Conservation (phyloP, 2,888 invertebrate species). For the Netelia fuscicornis region DNA sequence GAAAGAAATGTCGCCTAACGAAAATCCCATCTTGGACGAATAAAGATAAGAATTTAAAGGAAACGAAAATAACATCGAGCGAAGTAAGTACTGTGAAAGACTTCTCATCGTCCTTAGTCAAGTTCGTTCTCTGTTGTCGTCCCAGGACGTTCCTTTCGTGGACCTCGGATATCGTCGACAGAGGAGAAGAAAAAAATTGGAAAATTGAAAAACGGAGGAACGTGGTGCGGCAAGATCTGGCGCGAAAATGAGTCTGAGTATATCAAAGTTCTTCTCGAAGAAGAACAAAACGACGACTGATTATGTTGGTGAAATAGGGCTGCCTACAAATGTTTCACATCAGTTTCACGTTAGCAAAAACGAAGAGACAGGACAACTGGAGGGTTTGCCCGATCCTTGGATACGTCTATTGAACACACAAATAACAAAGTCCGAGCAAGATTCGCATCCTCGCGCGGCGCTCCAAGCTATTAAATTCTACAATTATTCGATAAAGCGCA, state of each 20-base stretch:
- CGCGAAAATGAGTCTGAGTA: slow-evolving; percentile 81
- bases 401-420: slow-evolving; percentile 91
- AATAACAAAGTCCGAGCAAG: slow-evolving; percentile 94
- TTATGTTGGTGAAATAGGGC: slow-evolving; percentile 90
- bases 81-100: neutral
- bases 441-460: slow-evolving; percentile 95
- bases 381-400: slow-evolving; percentile 95
- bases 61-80: neutral
- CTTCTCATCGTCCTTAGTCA: neutral
- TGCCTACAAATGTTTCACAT: slow-evolving; percentile 94
- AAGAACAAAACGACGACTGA: slow-evolving; percentile 78
- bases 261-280: slow-evolving; percentile 83
- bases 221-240: slow-evolving; percentile 41
- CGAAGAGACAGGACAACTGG: slow-evolving; percentile 92
- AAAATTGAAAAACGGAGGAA: slow-evolving; percentile 47
- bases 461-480: slow-evolving; percentile 96
- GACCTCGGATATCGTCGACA: neutral
- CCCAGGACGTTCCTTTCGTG: neutral
- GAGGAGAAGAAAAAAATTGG: neutral
- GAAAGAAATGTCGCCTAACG: slow-evolving; percentile 57
- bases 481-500: slow-evolving; percentile 94
- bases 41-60: neutral
- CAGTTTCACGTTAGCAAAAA: slow-evolving; percentile 95
- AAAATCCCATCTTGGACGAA: neutral
- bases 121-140: neutral